Base-by-base conservation (phyloP, 1,140 invertebrate genomes). In the Dreissena rostriformis region DNA sequence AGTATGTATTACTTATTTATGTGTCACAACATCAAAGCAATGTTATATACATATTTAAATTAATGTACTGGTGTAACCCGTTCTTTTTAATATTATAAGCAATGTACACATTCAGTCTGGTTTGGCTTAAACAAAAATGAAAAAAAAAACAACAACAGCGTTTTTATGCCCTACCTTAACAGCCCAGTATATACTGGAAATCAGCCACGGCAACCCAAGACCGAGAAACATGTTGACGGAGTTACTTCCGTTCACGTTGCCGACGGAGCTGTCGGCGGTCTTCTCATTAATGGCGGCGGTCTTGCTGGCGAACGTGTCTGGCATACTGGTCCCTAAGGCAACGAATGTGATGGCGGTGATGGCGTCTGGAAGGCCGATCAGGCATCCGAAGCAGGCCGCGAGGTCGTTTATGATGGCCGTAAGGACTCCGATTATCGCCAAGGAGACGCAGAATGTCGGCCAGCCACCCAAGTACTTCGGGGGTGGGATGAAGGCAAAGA, bases 341-440 rank as follows among this genome's bases (percentile, higher is more conserved):
- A 96, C 96, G 73, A 96, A 95, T 4, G 96, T 96, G 68, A 96
- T 96, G 61, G 96, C 95, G 90, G 96, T 96, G 24, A 96, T 94
- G 14, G 93, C 91, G 84, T 95, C 94, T 57, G 95, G 89, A 0
- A 96, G 90, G 12, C 94, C 94, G 28, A 96, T 94, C 5, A 96
- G 89, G 88, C 96, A 96, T 24, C 96, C 96, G 92, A 96, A 96
- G 63, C 95, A 95, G 39, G 92, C 85, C 14, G 96, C 96, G 84
- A 96, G 90, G 90, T 96, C 96, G 24, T 95, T 95, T 75, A 96
- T 94, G 65, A 96, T 93, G 7, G 95, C 95, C 5, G 96, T 96
- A 57, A 96, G 92, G 5, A 96, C 17, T 66, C 95, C 95, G 89
- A 96, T 96, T 19, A 94, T 90, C 15, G 85, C 86, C 7, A 96